Conservation (phyloP, 1,140 invertebrate species). For the Charaxes varanes region DNA sequence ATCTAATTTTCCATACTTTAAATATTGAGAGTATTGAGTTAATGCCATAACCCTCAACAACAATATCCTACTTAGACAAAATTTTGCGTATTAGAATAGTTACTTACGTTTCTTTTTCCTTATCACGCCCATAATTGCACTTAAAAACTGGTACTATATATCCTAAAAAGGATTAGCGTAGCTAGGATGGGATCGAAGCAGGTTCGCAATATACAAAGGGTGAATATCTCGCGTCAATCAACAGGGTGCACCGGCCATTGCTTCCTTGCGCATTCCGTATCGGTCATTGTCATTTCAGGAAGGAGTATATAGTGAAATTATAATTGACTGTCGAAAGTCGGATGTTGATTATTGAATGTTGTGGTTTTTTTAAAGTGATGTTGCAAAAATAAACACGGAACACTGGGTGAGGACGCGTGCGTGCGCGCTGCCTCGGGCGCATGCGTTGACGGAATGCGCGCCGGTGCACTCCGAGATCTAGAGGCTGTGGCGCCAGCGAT, state of each 20-base stretch:
- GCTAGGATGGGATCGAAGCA: conserved; percentile 3
- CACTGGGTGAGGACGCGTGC: conserved; percentile 25
- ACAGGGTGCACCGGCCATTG: conserved; percentile 13
- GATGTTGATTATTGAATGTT: neutral
- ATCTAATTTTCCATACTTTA: no score
- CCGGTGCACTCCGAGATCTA: conserved; percentile 40
- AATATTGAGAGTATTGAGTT: no score
- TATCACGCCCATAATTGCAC: conserved; percentile 55
- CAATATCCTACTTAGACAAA: no score
- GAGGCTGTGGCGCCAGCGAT: conserved; percentile 60
- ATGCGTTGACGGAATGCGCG: conserved; percentile 58
- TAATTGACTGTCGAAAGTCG: neutral
- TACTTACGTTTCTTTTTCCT: conserved; percentile 68
- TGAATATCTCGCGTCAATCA: conserved; percentile 48
- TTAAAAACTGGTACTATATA: conserved; percentile 32
- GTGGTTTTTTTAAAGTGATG: conserved; percentile 13
- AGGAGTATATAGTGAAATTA: neutral
- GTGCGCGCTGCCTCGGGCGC: conserved; percentile 57
- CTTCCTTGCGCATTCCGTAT: conserved; percentile 47
- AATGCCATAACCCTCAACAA: no score
- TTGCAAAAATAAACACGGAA: conserved; percentile 8
- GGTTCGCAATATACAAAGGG: conserved; percentile 22
- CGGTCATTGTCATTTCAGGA: conserved; percentile 28
- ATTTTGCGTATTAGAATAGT: no score
- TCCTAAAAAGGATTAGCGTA: conserved; percentile 18